Conservation (phyloP, 1,140 invertebrate species). For the Sitophilus oryzae region DNA sequence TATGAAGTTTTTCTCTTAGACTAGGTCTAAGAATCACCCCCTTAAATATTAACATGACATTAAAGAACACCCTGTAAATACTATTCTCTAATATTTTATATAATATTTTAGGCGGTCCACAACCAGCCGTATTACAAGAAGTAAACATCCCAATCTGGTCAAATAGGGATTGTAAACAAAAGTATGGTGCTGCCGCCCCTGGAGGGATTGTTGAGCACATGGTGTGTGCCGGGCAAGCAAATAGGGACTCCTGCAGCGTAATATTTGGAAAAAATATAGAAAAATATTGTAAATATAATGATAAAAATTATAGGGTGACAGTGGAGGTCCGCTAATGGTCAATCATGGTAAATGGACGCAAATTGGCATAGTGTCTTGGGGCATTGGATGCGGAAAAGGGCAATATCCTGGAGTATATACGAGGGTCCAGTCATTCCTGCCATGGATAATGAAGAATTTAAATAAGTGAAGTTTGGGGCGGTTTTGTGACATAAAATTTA, state of each 20-base stretch:
- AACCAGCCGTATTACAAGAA: constrained; percentile 74
- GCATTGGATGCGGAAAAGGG: constrained; percentile 86
- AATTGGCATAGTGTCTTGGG: constrained; percentile 89
- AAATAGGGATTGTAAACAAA: constrained; percentile 68
- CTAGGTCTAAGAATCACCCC: too few species aligned
- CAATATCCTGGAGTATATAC: constrained; percentile 86
- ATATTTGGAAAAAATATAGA: constrained; percentile 27
- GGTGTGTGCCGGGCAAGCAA: constrained; percentile 75
- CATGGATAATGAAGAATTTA: constrained; percentile 71
- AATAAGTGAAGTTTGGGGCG: constrained; percentile 46
- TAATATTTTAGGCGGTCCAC: constrained; percentile 63
- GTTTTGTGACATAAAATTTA: constrained; percentile 1
- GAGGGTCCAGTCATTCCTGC: constrained; percentile 66
- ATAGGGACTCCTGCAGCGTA: constrained; percentile 84
- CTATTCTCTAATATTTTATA: not conserved
- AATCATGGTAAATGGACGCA: constrained; percentile 72
- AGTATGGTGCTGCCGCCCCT: constrained; percentile 79
- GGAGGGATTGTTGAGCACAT: constrained; percentile 83
- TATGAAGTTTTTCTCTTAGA: too few species aligned
- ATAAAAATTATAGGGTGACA: constrained; percentile 68
- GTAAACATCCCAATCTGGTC: constrained; percentile 79
- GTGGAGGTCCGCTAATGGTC: constrained; percentile 83
- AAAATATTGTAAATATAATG: too few species aligned
- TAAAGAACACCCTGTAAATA: too few species aligned
- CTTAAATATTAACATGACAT: too few species aligned